Conservation (phyloP, 2,113 vertebrate genomes). For the Chaetodon auriga region DNA sequence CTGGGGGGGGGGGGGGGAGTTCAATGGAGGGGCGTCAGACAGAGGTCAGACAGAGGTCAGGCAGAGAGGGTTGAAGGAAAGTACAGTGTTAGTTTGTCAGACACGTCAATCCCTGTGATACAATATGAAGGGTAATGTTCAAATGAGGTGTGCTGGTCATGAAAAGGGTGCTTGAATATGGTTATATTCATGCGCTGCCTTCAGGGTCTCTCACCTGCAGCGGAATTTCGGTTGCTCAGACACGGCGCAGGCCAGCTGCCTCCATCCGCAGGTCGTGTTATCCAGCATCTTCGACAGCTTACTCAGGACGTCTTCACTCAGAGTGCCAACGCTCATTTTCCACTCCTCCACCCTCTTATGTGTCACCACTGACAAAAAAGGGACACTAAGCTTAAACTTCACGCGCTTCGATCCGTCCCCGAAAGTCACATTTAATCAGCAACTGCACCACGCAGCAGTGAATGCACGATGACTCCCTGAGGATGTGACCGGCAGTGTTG, state of each 20-base stretch:
- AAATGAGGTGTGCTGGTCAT: not conserved
- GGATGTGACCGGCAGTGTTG: not conserved
- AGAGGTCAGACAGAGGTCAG: too few species aligned
- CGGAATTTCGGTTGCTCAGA: conserved; percentile 81
- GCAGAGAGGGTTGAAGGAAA: not conserved
- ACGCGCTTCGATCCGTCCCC: not conserved
- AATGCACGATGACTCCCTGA: not conserved
- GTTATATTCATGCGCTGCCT: conserved; percentile 10
- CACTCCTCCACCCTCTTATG: conserved; percentile 75
- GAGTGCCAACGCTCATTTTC: conserved; percentile 66
- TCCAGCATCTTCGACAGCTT: conserved; percentile 86
- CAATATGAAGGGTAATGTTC: not conserved
- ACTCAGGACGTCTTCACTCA: conserved; percentile 74
- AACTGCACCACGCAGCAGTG: not conserved
- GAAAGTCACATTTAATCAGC: not conserved
- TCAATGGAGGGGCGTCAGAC: not conserved
- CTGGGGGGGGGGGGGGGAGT: conserved; percentile 63
- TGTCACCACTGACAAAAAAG: not conserved
- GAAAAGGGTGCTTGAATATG: not conserved
- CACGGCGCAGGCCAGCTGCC: conserved; percentile 81
- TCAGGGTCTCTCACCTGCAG: conserved; percentile 83
- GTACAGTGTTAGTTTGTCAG: not conserved
- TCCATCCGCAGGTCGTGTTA: conserved; percentile 85
- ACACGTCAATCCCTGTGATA: too few species aligned
- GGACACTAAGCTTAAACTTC: not conserved